These are phyloP conservation scores for Hipparchia semele DNA, from an alignment of 2,888 invertebrate genomes.

Conservation along the genomic window DNA sequence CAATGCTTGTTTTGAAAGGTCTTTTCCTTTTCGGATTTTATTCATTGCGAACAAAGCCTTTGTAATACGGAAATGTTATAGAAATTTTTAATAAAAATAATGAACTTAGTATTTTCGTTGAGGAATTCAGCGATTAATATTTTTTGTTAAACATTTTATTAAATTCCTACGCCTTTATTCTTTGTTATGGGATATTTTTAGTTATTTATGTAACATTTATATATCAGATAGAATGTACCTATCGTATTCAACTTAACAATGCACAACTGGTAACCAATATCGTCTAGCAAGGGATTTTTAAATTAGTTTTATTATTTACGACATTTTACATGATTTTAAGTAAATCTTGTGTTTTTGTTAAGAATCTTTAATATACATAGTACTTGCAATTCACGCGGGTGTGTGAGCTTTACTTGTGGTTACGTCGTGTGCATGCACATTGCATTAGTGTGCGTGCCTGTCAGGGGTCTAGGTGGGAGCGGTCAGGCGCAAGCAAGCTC, in stretches of 20 bases:
- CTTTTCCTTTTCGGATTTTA: constrained; percentile 61
- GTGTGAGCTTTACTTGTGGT: too few relatives aligned
- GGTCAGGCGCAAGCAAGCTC: too few relatives aligned
- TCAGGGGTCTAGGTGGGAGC: too few relatives aligned
- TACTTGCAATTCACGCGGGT: too few relatives aligned
- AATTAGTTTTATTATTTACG: not conserved
- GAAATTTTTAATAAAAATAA: constrained; percentile 28
- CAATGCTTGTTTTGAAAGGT: constrained; percentile 79
- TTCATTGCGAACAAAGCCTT: constrained; percentile 54
- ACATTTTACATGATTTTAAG: too few relatives aligned
- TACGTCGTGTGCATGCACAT: too few relatives aligned
- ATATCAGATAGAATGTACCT: not conserved
- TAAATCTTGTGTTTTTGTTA: too few relatives aligned
- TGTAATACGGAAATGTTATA: constrained; percentile 42
- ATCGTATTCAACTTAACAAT: not conserved
- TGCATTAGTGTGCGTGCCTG: too few relatives aligned
- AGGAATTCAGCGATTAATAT: constrained; percentile 22
- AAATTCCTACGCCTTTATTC: not conserved
- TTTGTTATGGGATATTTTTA: not conserved
- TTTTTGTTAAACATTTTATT: constrained; percentile 8
- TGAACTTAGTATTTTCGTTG: constrained; percentile 19
- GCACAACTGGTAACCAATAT: not conserved
- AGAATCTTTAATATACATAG: too few relatives aligned
- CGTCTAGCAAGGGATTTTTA: not conserved
- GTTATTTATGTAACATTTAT: not conserved